Base-by-base conservation (phyloP, 2,888 invertebrate genomes). In the Eretmocerus hayati region DNA sequence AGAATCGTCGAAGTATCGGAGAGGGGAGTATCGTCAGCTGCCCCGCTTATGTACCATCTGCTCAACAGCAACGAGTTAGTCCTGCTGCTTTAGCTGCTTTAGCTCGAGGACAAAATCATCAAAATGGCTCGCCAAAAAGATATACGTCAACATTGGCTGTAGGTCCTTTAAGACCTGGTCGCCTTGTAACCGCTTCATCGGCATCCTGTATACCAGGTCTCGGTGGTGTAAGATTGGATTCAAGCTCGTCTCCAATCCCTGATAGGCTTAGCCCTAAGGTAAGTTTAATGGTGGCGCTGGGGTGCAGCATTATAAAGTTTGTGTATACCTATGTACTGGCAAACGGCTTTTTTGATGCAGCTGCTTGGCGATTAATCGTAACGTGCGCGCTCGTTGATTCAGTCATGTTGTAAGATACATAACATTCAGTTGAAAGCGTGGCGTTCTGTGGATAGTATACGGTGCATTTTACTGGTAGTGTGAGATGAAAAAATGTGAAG, bases 211-310 rank as follows among this genome's bases (percentile, higher is more conserved):
- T 42, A 8, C 48, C 45, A 20, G 46, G 43, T 43, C 45, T 50
- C 32, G 18, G 47, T 35, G 6, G 5, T 16, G 19, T 11, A 18
- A 46, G 45, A 8, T 33, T 46, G 35, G 39, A 32, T 9, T 39
- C 46, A 15, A 9, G 36, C 31, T 46, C 33, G 13, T 42, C 47
- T n/a, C 8, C 35, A 23, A 42, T 50, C 33, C 65, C 68, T 42
- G 75, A 78, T 55, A 82, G 82, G 62, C 69, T 83, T 15, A 83
- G 83, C 60, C 81, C 83, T 1, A 84, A 84, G 72, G 53, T 53
- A n/a, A 4, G 19, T 37, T 4, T 19, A 30, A 30, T 30, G 30
- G 8, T 30, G 8, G 30, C 8, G 30, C 30, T 30, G 30, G 30
- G 30, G 30, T 9, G 30, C n/a, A n/a, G n/a, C n/a, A n/a, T n/a